Conservation (phyloP, 2,113 vertebrate genomes). For the Columba livia region DNA sequence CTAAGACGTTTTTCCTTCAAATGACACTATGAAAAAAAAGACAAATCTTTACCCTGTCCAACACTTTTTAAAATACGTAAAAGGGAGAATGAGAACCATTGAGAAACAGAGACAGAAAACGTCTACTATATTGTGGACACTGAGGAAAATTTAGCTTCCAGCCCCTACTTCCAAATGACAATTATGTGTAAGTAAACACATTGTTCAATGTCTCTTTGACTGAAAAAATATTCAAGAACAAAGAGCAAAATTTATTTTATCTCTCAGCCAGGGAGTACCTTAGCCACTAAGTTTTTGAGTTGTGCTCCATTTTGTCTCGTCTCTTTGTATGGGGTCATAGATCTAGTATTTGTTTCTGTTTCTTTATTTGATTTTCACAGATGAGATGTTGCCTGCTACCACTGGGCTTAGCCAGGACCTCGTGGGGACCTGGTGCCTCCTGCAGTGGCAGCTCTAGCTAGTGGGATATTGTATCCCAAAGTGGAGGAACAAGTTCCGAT, state of each 20-base stretch:
- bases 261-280: background rate
- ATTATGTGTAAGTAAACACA: background rate
- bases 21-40: background rate
- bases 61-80: background rate
- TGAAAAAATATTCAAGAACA: background rate
- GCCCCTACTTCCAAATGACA: background rate
- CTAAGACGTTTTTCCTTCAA: background rate
- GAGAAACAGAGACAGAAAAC: background rate
- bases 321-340: background rate
- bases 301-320: background rate
- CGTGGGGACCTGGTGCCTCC: accelerated
- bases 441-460: background rate
- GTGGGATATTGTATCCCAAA: background rate
- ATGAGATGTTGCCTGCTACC: background rate
- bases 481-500: background rate
- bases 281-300: background rate
- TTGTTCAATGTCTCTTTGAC: background rate
- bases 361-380: background rate
- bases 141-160: background rate
- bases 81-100: background rate
- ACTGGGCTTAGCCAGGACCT: background rate
- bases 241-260: background rate
- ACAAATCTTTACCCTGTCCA: background rate
- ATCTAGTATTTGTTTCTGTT: background rate
- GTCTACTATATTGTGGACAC: background rate